Evolutionary conservation across 2,888 invertebrate genomes (phyloP), one percentile per base, ranked within the genome.

Genomic region (Scaptomyza polygonia): DNA sequence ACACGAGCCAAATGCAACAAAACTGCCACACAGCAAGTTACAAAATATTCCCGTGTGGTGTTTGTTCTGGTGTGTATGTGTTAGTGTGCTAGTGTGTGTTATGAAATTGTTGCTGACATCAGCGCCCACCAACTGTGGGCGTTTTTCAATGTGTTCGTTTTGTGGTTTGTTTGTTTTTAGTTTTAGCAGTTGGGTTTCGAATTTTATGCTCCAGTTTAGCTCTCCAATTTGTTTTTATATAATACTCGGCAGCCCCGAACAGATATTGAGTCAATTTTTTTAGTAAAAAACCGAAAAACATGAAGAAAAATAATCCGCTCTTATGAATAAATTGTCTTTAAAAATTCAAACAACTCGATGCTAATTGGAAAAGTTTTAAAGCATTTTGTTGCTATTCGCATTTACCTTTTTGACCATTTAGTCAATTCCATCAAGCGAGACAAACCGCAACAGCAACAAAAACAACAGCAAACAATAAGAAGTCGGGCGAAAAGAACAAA

Each of bases 101-200:
- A 36, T 53, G 30, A 68, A 71, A 82, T 77, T 65, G 71, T 71
- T 72, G 77, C 74, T 79, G 82, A 77, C 79, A 77, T 76, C 69
- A 63, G 55, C 57, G 51, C 47, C 59, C 39, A 51, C 56, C 45
- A 55, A 49, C 21, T 70, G 25, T 32, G 48, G 52, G 34, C 30
- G 43, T 27, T 39, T 39, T 14, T 36, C 5, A 2, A 2, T 18
- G 32, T 25, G 30, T 14, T 12, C 8, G n/a, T 11, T 16, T 51
- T 55, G 69, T 36, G 54, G 58, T 54, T 54, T 57, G 53, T 66
- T 70, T 69, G 49, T 56, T 25, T 69, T 67, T 58, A 44, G 30
- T 42, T 51, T 49, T 49, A 32, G 48, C 45, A 40, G 58, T 32
- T 42, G 43, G 25, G 14, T 39, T 25, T 57, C n/a, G 54, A 53